phyloP scores from a whole-genome alignment of 2,888 invertebrate species.

The Pedicia rivosa region DNA sequence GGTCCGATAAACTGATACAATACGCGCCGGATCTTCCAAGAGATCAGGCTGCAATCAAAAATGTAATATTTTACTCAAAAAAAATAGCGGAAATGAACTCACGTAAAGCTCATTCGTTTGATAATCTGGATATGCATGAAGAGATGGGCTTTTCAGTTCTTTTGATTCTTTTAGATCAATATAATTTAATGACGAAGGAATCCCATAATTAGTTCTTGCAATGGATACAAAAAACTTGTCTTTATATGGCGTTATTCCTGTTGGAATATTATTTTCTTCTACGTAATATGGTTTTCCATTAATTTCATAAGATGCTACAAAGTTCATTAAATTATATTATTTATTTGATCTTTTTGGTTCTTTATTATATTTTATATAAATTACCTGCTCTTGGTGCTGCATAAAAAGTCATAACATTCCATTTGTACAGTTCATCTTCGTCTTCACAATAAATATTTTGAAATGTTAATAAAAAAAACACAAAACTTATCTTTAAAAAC shows the following conservation, averaged over 20 bases:
- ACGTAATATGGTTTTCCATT: conserved; percentile 15
- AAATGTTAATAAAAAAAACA: no score
- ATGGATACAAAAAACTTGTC: conserved; percentile 54
- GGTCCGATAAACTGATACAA: conserved; percentile 56
- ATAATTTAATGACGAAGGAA: conserved; percentile 45
- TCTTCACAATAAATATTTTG: no score
- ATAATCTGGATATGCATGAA: conserved; percentile 24
- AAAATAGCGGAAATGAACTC: not conserved
- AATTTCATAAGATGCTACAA: conserved; percentile 1
- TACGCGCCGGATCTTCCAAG: conserved; percentile 14
- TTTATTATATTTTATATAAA: no score
- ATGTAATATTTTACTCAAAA: not conserved
- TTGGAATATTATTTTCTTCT: conserved; percentile 29
- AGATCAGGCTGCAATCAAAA: no score
- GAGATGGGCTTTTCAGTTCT: conserved; percentile 20
- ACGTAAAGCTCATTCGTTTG: conserved; percentile 21
- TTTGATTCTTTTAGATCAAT: not conserved
- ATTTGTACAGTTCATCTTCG: no score
- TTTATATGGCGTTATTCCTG: conserved; percentile 24
- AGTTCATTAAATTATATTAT: no score
- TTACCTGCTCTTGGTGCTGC: no score
- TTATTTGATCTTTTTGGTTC: no score
- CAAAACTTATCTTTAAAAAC: no score
- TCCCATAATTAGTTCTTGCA: conserved; percentile 49
- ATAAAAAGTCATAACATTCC: no score